Percentiles rank a stretch among this genome's conserved stretches.
Conservation (phyloP, 2,888 invertebrate species). For the Amiota minor region DNA sequence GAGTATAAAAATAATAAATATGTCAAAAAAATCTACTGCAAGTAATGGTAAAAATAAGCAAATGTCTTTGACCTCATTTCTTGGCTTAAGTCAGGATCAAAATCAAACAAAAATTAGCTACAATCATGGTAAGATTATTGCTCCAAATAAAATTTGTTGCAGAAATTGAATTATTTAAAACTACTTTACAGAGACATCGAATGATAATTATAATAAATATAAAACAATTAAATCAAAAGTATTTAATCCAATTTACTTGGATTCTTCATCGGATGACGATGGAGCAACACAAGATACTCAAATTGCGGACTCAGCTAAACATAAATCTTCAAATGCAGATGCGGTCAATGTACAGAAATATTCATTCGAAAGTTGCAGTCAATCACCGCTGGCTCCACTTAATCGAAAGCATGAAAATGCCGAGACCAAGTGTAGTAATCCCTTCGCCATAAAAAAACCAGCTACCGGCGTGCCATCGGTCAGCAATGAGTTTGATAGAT, state of each 20-base stretch:
- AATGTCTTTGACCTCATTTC: conserved; percentile 61
- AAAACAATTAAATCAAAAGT: conserved; percentile 43
- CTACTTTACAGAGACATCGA: conserved; percentile 35
- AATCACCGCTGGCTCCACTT: conserved; percentile 58
- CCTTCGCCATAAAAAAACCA: not conserved
- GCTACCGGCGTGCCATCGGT: conserved; percentile 31
- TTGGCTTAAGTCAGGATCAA: conserved; percentile 53
- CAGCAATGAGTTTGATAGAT: conserved; percentile 58
- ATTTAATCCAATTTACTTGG: conserved; percentile 67
- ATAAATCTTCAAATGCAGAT: conserved; percentile 37
- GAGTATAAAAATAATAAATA: not conserved
- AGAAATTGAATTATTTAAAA: not conserved
- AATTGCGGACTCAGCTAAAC: not conserved
- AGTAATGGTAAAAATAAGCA: conserved; percentile 51
- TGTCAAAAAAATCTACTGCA: conserved; percentile 14
- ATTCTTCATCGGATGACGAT: conserved; percentile 66
- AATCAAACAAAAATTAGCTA: conserved; percentile 29
- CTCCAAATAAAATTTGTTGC: not conserved
- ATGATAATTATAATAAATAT: conserved; percentile 3
- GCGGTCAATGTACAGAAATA: conserved; percentile 53
- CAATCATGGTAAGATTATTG: conserved; percentile 35
- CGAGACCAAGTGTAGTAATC: not conserved
- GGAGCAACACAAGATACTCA: conserved; percentile 31
- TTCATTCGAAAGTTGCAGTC: conserved; percentile 50
- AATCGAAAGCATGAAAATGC: conserved; percentile 16